Conservation (phyloP, 2,113 vertebrate genomes). For the Arizona elegans region DNA sequence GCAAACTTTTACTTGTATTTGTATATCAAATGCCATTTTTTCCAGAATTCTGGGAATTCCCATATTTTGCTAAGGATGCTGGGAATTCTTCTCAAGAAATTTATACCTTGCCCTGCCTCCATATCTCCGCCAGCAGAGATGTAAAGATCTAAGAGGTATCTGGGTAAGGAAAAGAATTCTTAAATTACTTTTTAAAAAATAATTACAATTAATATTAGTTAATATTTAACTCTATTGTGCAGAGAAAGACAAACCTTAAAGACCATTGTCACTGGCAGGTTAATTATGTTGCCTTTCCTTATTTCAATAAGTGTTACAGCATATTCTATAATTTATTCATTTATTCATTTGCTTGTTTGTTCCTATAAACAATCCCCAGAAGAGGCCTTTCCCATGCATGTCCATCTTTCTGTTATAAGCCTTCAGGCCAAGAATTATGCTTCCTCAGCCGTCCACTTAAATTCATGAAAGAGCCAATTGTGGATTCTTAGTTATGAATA, state of each 20-base stretch:
- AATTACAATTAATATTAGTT: not conserved
- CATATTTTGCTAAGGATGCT: not conserved
- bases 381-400: not conserved
- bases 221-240: not conserved
- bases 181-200: not conserved
- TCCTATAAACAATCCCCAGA: not conserved
- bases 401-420: not conserved
- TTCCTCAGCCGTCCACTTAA: not conserved
- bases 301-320: not conserved
- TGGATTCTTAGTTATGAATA: not conserved
- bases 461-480: not conserved
- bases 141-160: not conserved
- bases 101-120: not conserved
- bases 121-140: not conserved
- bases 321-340: not conserved
- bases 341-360: not conserved
- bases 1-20: not conserved
- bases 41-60: not conserved
- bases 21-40: not conserved
- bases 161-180: not conserved
- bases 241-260: not conserved
- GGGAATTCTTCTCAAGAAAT: not conserved
- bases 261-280: not conserved
- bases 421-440: not conserved
- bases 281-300: not conserved